Evolutionary conservation across 2,113 vertebrate genomes (phyloP).

Genomic region (Calypte anna): DNA sequence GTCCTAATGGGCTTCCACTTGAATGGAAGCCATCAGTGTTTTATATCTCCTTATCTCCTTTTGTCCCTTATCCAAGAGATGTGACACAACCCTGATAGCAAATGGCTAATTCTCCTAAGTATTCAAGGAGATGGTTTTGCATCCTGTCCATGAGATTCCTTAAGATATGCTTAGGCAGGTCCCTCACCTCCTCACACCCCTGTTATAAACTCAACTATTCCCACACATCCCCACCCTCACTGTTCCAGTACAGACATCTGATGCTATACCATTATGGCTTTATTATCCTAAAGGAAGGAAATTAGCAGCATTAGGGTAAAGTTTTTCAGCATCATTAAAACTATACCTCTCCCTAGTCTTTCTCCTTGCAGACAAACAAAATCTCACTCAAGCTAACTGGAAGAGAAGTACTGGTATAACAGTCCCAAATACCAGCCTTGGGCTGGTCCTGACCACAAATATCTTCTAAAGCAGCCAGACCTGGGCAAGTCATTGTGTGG

Average conservation of each 20-base stretch:
- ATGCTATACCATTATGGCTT: not conserved
- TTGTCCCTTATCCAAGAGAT: constrained; percentile 22
- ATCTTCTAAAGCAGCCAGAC: not conserved
- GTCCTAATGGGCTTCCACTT: constrained; percentile 25
- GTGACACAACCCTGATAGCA: not conserved
- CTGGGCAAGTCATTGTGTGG: not conserved
- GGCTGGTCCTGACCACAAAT: not conserved
- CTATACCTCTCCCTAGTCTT: not conserved
- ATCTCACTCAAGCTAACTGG: not conserved
- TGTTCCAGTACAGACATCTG: not conserved
- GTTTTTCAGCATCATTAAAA: not conserved
- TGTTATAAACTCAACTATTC: not conserved
- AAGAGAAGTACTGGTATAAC: not conserved
- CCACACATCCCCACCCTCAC: not conserved
- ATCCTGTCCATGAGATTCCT: not conserved
- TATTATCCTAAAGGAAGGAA: not conserved
- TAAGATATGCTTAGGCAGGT: not conserved
- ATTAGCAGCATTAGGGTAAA: not conserved
- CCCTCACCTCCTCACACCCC: not conserved
- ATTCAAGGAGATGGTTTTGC: not conserved
- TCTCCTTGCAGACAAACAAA: not conserved
- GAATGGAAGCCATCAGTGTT: constrained; percentile 30
- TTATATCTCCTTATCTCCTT: not conserved
- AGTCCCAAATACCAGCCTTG: not conserved
- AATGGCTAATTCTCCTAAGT: not conserved